Evolutionary conservation across 1,140 invertebrate species (phyloP).

Genomic region (Micrasema minimum): DNA sequence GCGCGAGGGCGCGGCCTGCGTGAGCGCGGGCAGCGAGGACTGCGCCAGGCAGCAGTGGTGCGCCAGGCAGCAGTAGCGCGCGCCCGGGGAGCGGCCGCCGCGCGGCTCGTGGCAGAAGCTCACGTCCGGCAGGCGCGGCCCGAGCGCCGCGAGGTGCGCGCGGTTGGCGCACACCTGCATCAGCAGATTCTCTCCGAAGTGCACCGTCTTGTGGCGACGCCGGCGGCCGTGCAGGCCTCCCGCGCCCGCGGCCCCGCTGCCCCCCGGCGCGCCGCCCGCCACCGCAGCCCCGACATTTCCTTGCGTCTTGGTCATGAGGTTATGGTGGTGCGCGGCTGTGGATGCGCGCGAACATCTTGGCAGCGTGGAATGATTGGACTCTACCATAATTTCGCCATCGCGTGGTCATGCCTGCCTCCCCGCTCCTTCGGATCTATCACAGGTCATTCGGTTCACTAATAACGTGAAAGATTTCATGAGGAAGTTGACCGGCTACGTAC

Average conservation of each 20-base stretch:
- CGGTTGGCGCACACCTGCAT: slow-evolving; percentile 75
- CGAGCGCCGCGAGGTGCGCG: slow-evolving; percentile 62
- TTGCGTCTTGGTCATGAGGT: slow-evolving; percentile 51
- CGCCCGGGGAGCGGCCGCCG: slow-evolving; percentile 60
- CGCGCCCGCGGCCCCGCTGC: slow-evolving; percentile 56
- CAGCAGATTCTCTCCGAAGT: slow-evolving; percentile 77
- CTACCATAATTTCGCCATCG: slow-evolving; percentile 68
- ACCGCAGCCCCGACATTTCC: slow-evolving; percentile 50
- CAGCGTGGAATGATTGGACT: slow-evolving; percentile 65
- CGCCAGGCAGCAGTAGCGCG: slow-evolving; percentile 63
- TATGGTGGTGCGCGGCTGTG: slow-evolving; percentile 59
- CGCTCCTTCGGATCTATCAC: not conserved
- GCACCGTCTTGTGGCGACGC: slow-evolving; percentile 77
- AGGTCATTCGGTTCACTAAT: no score
- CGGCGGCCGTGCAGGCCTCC: slow-evolving; percentile 69
- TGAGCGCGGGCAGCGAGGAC: slow-evolving; percentile 57
- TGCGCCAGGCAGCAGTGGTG: slow-evolving; percentile 63
- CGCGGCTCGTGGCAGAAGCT: slow-evolving; percentile 65
- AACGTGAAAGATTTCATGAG: no score
- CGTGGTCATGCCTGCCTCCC: slow-evolving; percentile 55
- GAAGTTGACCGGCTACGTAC: no score
- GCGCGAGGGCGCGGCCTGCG: slow-evolving; percentile 56
- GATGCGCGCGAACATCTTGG: slow-evolving; percentile 62
- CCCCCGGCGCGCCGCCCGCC: slow-evolving; percentile 53
- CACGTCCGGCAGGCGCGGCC: slow-evolving; percentile 63